These are phyloP conservation scores for Lithophane ornitopus DNA, from an alignment of 2,888 invertebrate species.

Conservation along the genomic window DNA sequence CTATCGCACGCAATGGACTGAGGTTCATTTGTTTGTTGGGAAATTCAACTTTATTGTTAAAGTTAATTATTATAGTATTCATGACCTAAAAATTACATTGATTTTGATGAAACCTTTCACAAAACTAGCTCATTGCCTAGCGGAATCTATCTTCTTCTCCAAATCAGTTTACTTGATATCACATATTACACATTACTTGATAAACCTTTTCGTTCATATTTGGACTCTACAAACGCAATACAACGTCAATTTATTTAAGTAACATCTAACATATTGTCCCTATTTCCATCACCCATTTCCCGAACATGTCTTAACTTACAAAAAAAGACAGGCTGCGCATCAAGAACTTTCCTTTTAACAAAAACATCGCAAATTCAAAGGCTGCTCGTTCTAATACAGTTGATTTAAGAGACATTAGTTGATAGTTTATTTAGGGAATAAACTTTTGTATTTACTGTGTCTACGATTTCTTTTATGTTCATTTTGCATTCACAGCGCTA, in stretches of 20 bases:
- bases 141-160: neutral
- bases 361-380: constrained; percentile 34
- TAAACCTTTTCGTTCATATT: neutral
- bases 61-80: constrained; percentile 4
- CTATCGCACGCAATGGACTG: constrained; percentile 52
- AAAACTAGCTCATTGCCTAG: neutral
- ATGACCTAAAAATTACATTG: neutral
- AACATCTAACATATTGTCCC: neutral
- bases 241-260: constrained; percentile 8
- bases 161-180: neutral
- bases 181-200: neutral
- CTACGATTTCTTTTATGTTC: constrained; percentile 29
- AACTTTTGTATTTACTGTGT: constrained; percentile 44
- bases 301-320: constrained; percentile 7
- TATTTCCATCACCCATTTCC: constrained; percentile 18
- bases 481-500: constrained; percentile 6
- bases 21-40: constrained; percentile 40
- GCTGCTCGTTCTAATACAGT: constrained; percentile 19
- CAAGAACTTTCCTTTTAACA: constrained; percentile 47
- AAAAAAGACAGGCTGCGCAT: constrained; percentile 14
- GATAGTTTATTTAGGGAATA: constrained; percentile 43
- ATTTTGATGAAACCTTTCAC: neutral
- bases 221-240: neutral
- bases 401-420: constrained; percentile 36
- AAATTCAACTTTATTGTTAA: constrained; percentile 24